Evolutionary conservation across 2,888 invertebrate genomes (phyloP), one percentile per base, ranked within the genome.

Genomic region (Helleia helle): DNA sequence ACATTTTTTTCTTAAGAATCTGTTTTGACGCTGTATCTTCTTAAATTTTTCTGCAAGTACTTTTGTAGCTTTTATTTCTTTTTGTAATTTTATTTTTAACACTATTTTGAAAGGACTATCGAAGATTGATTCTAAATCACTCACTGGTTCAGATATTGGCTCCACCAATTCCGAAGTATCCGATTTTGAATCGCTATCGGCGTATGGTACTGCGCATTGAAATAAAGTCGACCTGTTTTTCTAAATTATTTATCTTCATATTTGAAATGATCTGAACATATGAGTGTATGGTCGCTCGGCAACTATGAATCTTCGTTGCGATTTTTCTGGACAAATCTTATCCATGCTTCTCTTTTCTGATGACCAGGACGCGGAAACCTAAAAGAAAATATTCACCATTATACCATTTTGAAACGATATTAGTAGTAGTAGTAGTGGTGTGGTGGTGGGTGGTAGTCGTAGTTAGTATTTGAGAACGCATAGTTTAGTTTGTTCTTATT

Each of bases 261-360:
- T 34, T 44, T 36, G 29, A 56, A 56, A 46, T 56, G 56, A 9
- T 13, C 18, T 3, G 55, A 54, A 46, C 54, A 56, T 42, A 56
- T 45, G 45, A 41, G n/a, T n/a, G n/a, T n/a, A n/a, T n/a, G n/a
- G n/a, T n/a, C n/a, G n/a, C n/a, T n/a, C n/a, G n/a, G n/a, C n/a
- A n/a, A n/a, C n/a, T n/a, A n/a, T n/a, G n/a, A n/a, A n/a, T n/a
- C n/a, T n/a, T n/a, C n/a, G n/a, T n/a, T n/a, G n/a, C n/a, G n/a
- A n/a, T n/a, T n/a, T n/a, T n/a, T n/a, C n/a, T n/a, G n/a, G n/a
- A n/a, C n/a, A n/a, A n/a, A n/a, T n/a, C n/a, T n/a, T n/a, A n/a
- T n/a, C n/a, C n/a, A n/a, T n/a, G n/a, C n/a, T n/a, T n/a, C n/a
- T n/a, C n/a, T n/a, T n/a, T n/a, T n/a, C n/a, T n/a, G n/a, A n/a